A percentile compares a stretch with the other conserved stretches of the same genome.
phyloP scores from a whole-genome alignment of 2,113 vertebrate species.

The Neolamprologus modestus region DNA sequence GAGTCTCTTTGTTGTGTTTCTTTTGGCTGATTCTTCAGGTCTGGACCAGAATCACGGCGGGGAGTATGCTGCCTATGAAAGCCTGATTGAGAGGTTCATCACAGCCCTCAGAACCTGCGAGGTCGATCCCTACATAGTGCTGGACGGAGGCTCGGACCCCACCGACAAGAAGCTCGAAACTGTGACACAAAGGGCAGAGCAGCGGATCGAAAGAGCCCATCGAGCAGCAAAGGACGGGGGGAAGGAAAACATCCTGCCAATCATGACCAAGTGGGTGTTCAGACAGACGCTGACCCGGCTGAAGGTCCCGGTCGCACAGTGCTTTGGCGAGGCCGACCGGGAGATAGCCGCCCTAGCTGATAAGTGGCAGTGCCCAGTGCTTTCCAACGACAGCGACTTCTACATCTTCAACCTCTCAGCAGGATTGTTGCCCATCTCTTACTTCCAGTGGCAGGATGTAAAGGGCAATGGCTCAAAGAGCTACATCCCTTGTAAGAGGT shows the following conservation, averaged over 20 bases:
- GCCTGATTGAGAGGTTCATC: constrained; percentile 66
- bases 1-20: neutral
- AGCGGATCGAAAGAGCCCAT: constrained; percentile 61
- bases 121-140: constrained; percentile 76
- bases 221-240: constrained; percentile 34
- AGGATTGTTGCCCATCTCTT: constrained; percentile 72
- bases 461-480: neutral
- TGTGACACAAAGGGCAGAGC: constrained; percentile 29
- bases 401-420: constrained; percentile 76
- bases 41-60: constrained; percentile 77
- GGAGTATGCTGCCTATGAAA: constrained; percentile 76
- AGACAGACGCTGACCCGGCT: constrained; percentile 72
- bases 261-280: constrained; percentile 69
- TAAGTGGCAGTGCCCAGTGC: constrained; percentile 80
- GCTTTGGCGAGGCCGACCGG: constrained; percentile 79
- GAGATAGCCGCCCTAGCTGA: constrained; percentile 79
- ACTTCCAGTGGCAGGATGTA: constrained; percentile 74
- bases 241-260: constrained; percentile 55
- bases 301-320: constrained; percentile 73
- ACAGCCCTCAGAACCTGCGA: constrained; percentile 65
- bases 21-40: neutral
- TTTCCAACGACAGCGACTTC: constrained; percentile 85
- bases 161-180: constrained; percentile 74
- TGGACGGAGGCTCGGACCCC: constrained; percentile 78
- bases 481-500: constrained; percentile 72